Percentiles rank a stretch among this genome's conserved stretches.
Evolutionary conservation across 1,140 invertebrate genomes (phyloP).

Genomic region (Micrasema minimum): DNA sequence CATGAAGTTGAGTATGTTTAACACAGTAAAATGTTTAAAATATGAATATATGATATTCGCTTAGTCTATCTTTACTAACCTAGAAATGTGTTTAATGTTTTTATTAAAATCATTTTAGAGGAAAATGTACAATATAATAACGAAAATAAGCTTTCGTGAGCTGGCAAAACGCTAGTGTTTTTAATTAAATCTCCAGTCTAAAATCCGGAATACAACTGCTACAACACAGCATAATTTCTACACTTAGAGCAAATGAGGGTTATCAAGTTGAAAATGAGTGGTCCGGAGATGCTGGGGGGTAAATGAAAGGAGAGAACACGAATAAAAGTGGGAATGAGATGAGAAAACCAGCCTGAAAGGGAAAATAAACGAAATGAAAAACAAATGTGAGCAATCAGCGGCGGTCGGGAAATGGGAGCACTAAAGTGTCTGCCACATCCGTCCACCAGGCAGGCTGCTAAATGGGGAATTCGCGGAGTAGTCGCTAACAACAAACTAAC

Average conservation of each 20-base stretch:
- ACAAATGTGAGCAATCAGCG: conserved; percentile 46
- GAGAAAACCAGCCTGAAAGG: conserved; percentile 21
- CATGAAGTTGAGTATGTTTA: no score
- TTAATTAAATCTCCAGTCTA: conserved; percentile 9
- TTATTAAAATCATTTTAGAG: neutral
- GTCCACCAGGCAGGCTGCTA: conserved; percentile 17
- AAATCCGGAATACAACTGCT: conserved; percentile 5
- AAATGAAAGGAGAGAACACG: conserved; percentile 29
- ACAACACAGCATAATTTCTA: conserved; percentile 4
- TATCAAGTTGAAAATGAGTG: conserved; percentile 30
- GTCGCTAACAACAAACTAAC: conserved; percentile 10
- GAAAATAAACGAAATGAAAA: conserved; percentile 47
- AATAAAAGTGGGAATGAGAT: conserved; percentile 20
- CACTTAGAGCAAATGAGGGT: conserved; percentile 18
- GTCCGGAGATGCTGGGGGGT: conserved; percentile 9
- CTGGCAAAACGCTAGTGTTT: neutral
- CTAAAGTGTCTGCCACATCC: conserved; percentile 35
- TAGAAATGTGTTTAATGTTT: no score
- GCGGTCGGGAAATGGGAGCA: conserved; percentile 35
- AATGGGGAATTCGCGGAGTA: conserved; percentile 29
- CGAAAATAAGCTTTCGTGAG: no score
- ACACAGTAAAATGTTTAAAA: no score
- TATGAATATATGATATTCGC: no score
- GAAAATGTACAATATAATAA: no score
- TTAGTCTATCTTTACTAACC: no score